Base-by-base conservation (phyloP, 2,888 invertebrate species). In the Nomada hirtipes region DNA sequence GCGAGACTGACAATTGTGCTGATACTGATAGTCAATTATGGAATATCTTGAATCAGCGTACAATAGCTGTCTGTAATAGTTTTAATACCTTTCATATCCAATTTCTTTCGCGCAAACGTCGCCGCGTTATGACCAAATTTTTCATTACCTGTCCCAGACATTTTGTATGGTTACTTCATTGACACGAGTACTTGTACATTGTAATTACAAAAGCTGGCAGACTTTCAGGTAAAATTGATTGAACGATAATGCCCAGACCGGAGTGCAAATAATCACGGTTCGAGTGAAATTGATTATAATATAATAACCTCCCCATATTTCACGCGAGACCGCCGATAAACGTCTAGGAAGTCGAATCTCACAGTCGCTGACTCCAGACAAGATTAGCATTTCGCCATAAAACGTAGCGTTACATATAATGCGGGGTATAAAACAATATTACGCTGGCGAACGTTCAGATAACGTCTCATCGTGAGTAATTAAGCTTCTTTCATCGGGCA, bases 191-290 rank as follows among this genome's bases (percentile, higher is more conserved):
- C 7, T 36, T 36, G 36, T 36, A 7, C 36, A 7, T 36, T 36
- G 36, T 4, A 36, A 4, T 13, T 52, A 26, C 64, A 80, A 76
- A 78, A 82, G 77, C 78, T n/a, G 26, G 50, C 50, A 4, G 13
- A 18, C 2, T 18, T 64, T 20, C n/a, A 26, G 18, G 11, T 11
- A 11, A 26, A 26, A 50, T 65, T 29, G 23, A 18, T 50, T 50
- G 18, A 50, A 65, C 36, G n/a, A 26, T 4, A 70, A 59, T 26
- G 20, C 4, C 36, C 36, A 60, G 50, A 36, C 47, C 18, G 10
- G 20, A 11, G 60, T 18, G 1, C 10, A 50, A 70, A 60, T 29
- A 64, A 50, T n/a, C n/a, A 9, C 7, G 13, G 26, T 18, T 23
- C 47, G 50, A 26, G 11, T n/a, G 29, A 65, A 65, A 65, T 65